A percentile compares a stretch with the other conserved stretches of the same genome.
phyloP scores from a whole-genome alignment of 1,140 invertebrate species.

The Helicoverpa armigera region DNA sequence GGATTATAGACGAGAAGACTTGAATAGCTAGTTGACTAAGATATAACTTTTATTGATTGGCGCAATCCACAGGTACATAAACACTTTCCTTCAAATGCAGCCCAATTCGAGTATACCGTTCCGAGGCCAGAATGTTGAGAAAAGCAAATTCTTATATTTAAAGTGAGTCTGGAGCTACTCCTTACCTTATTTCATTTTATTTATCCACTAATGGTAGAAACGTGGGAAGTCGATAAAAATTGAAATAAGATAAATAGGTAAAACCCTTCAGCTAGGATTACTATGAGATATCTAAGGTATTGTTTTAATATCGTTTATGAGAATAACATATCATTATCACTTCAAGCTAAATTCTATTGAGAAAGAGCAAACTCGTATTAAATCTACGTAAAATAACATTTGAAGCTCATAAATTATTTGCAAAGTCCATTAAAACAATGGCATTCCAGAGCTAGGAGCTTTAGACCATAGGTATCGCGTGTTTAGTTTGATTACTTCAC shows the following conservation, averaged over 20 bases:
- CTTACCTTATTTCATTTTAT: conserved; percentile 66
- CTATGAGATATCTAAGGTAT: conserved; percentile 70
- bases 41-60: conserved; percentile 67
- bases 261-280: conserved; percentile 58
- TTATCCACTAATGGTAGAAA: conserved; percentile 53
- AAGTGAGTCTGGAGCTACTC: conserved; percentile 66
- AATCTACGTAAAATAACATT: conserved; percentile 68
- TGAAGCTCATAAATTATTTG: conserved; percentile 72
- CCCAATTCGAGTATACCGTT: conserved; percentile 64
- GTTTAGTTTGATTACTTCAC: conserved; percentile 47
- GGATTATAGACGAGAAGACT: conserved; percentile 22
- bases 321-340: conserved; percentile 76
- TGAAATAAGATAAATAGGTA: conserved; percentile 70
- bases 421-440: conserved; percentile 48
- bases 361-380: conserved; percentile 70
- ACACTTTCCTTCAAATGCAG: conserved; percentile 73
- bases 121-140: conserved; percentile 72
- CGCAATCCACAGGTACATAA: conserved; percentile 81
- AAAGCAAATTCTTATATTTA: conserved; percentile 71
- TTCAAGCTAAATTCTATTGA: conserved; percentile 71
- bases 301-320: conserved; percentile 75
- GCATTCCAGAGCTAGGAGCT: conserved; percentile 38
- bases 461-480: conserved; percentile 49
- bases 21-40: conserved; percentile 25
- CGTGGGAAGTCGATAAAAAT: conserved; percentile 63